Conservation (phyloP, 2,888 invertebrate genomes). For the Beris morrisii region DNA sequence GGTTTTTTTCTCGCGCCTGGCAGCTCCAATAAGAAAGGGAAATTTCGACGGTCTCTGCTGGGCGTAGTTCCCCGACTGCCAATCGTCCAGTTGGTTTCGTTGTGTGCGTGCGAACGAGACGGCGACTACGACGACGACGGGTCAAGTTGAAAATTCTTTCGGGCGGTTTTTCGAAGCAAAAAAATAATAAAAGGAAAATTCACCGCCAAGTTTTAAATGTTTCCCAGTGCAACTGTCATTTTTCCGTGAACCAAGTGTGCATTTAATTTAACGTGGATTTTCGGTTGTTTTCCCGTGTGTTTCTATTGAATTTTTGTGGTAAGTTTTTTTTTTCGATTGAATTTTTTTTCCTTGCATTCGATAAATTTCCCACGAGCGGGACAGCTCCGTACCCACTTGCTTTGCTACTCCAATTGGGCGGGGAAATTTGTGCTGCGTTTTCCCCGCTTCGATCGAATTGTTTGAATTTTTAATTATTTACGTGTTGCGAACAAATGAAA, state of each 20-base stretch:
- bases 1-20: background rate
- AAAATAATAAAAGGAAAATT: background rate
- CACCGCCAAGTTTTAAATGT: slow-evolving; percentile 12
- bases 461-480: no score
- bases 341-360: background rate
- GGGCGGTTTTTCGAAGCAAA: slow-evolving; percentile 14
- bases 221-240: slow-evolving; percentile 15
- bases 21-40: slow-evolving; percentile 25
- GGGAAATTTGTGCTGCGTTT: background rate
- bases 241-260: slow-evolving; percentile 18
- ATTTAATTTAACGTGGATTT: slow-evolving; percentile 11
- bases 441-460: no score
- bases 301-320: slow-evolving; percentile 17
- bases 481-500: slow-evolving; percentile 4
- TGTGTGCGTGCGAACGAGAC: background rate
- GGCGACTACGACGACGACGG: slow-evolving; percentile 42
- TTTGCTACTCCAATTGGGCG: background rate
- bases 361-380: slow-evolving; percentile 18
- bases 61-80: slow-evolving; percentile 24
- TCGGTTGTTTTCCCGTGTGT: slow-evolving; percentile 11
- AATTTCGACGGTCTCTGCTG: slow-evolving; percentile 23
- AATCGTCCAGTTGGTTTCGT: background rate
- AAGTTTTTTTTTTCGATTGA: slow-evolving; percentile 6
- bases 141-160: slow-evolving; percentile 12
- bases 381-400: background rate